Evolutionary conservation across 2,888 invertebrate species (phyloP).

Genomic region (Erpobdella octoculata): DNA sequence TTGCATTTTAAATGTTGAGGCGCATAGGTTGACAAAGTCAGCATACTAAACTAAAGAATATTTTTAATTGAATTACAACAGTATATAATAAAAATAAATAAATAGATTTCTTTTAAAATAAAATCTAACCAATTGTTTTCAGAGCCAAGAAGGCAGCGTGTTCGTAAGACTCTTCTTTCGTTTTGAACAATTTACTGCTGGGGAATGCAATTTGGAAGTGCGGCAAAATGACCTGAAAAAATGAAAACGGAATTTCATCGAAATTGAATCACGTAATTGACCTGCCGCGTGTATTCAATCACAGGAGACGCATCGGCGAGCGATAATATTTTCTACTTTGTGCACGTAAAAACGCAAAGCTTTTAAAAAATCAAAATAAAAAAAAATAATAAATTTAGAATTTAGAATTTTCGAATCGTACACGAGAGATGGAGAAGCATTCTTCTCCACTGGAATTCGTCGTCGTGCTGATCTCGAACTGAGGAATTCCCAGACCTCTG

Average conservation of each 20-base stretch:
- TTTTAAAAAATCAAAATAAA: too few relatives aligned
- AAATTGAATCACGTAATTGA: too few relatives aligned
- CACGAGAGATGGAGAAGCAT: background rate
- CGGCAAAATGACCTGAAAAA: background rate
- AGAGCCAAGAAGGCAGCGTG: slow-evolving; percentile 3
- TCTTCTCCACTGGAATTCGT: background rate
- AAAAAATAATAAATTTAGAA: too few relatives aligned
- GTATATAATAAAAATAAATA: background rate
- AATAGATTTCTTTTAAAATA: background rate
- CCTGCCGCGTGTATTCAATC: too few relatives aligned
- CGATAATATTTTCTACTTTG: too few relatives aligned
- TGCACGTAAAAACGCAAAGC: too few relatives aligned
- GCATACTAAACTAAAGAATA: background rate
- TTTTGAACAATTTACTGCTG: background rate
- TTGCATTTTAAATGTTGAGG: too few relatives aligned
- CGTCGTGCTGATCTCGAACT: background rate
- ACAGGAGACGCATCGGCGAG: too few relatives aligned
- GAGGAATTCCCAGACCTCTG: background rate
- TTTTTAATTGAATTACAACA: background rate
- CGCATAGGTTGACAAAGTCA: too few relatives aligned
- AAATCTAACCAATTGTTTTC: background rate
- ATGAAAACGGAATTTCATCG: background rate
- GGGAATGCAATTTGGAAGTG: background rate
- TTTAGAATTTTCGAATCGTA: too few relatives aligned
- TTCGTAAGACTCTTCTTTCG: background rate